Base-by-base conservation (phyloP, 2,113 vertebrate genomes). In the Peromyscus polionotus region DNA sequence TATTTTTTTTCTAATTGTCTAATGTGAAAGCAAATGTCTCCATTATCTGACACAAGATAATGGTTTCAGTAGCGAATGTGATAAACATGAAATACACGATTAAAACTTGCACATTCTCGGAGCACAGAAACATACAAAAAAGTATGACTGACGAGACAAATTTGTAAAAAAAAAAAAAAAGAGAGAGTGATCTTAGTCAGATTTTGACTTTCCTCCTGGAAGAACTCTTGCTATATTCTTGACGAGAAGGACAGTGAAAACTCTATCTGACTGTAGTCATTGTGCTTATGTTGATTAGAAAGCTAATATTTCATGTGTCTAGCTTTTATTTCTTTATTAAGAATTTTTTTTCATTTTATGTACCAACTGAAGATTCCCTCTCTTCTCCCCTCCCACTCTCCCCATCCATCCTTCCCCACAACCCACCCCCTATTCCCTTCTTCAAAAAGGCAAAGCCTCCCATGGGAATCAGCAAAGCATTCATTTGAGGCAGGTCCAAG, bases 81-180 rank as follows among this genome's bases (percentile, higher is more conserved):
- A 73, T 90, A 97, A 91, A 93, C 7, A 39, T 28, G 24, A 88
- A 81, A 86, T 31, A 7, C 67, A 89, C 16, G 77, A 83, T 91
- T 0, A 72, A 42, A 93, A 88, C 13, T 31, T 77, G 3, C 6
- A 70, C 36, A 83, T 96, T 93, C 9, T 76, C 65, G 24, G 88
- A 88, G 39, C 16, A 75, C 3, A 67, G 68, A n/a, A 36, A 51
- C 20, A 68, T 1, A 77, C 39, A n/a, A 54, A n/a, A n/a, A 51
- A 13, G 12, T 0, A 12, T 28, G 0, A 13, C 48, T 92, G 31
- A 57, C 70, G 63, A n/a, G n/a, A 88, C 1, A 76, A 76, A 54
- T 1, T n/a, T 83, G 11, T 8, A 12, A 68, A 57, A 28, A 4
- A 42, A 42, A 42, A 42, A n/a, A n/a, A n/a, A n/a, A n/a, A 63